Evolutionary conservation across 2,797 vertebrate species (phyloP).

Genomic region (Remorina albescens): DNA sequence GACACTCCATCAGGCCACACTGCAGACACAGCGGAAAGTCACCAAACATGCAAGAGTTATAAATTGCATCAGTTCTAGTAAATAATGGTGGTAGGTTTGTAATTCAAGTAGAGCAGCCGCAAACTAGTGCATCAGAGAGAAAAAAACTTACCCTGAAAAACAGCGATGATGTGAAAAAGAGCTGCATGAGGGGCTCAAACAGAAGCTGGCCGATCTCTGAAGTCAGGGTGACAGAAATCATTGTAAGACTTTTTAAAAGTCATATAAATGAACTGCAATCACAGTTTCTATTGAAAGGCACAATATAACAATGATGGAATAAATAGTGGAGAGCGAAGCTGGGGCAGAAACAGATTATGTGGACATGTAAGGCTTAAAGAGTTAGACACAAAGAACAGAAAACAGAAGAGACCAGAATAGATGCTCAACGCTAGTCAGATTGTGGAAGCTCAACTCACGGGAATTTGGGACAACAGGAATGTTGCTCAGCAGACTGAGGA

Average conservation of each 20-base stretch:
- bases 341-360: too few species aligned
- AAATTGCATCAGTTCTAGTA: too few species aligned
- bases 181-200: conserved; percentile 88
- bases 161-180: conserved; percentile 92
- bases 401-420: not conserved
- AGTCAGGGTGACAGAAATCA: conserved; percentile 41
- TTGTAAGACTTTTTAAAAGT: not conserved
- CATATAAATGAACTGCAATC: not conserved
- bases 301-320: conserved; percentile 2
- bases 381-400: not conserved
- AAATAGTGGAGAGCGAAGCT: too few species aligned
- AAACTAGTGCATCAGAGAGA: not conserved
- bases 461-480: conserved; percentile 87
- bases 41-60: not conserved
- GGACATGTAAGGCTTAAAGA: not conserved
- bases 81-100: too few species aligned
- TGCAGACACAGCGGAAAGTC: conserved; percentile 64
- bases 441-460: conserved; percentile 80
- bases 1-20: conserved; percentile 92
- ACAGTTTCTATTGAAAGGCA: not conserved
- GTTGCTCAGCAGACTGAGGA: conserved; percentile 91
- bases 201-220: conserved; percentile 87
- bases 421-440: not conserved
- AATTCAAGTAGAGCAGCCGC: not conserved
- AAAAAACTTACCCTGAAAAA: conserved; percentile 92